Percentiles rank a stretch among this genome's conserved stretches.
phyloP scores from a whole-genome alignment of 2,888 invertebrate species.

The Cactoblastis cactorum region DNA sequence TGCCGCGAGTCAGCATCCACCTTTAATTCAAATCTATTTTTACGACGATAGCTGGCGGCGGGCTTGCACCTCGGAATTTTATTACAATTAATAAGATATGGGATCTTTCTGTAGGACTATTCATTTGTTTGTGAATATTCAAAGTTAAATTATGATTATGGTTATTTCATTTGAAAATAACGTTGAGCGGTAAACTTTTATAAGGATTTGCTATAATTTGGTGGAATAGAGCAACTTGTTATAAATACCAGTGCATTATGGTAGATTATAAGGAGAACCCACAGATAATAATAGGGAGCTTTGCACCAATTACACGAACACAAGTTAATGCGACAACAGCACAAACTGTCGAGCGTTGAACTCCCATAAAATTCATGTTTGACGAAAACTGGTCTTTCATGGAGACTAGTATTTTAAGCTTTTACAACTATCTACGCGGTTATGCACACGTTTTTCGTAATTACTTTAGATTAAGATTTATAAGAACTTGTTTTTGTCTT shows the following conservation, averaged over 20 bases:
- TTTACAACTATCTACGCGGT: background rate
- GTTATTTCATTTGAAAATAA: background rate
- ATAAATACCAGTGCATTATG: no score
- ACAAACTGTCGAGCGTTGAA: slow-evolving; percentile 64
- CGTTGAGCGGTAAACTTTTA: no score
- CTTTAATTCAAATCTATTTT: slow-evolving; percentile 30
- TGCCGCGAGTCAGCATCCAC: slow-evolving; percentile 23
- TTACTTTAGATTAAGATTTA: background rate
- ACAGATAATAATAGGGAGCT: background rate
- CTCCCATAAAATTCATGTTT: slow-evolving; percentile 51
- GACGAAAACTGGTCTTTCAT: slow-evolving; percentile 49
- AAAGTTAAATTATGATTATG: background rate
- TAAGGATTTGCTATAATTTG: no score
- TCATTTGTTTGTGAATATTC: slow-evolving; percentile 10
- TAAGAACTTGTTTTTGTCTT: background rate
- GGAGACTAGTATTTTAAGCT: background rate
- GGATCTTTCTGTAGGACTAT: slow-evolving; percentile 28
- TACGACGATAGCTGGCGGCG: slow-evolving; percentile 23
- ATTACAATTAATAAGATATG: slow-evolving; percentile 25
- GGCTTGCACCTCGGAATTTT: slow-evolving; percentile 38
- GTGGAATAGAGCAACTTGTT: no score
- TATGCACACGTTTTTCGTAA: background rate
- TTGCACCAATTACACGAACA: background rate
- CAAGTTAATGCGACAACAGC: slow-evolving; percentile 26
- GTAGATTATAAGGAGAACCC: no score